Evolutionary conservation across 1,140 invertebrate genomes (phyloP), one percentile per base, ranked within the genome.

Genomic region (Mizuhopecten yessoensis): DNA sequence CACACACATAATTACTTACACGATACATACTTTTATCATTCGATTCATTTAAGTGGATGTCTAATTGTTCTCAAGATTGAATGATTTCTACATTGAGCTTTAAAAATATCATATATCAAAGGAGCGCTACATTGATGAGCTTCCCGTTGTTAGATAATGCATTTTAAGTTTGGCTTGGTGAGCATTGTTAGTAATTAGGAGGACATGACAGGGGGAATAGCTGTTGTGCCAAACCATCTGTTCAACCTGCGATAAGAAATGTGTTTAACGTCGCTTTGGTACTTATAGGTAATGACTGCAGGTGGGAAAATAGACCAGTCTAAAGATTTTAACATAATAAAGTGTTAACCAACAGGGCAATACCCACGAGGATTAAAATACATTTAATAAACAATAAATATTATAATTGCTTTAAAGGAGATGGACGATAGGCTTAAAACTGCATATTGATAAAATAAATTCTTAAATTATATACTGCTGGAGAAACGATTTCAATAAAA

Each of bases 101-200:
- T 75, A n/a, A n/a, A n/a, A n/a, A 75, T 75, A 75, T 75, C 57
- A n/a, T 1, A 75, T 75, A 75, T 75, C 57, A 75, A 75, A 75
- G 57, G 57, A 1, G 0, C n/a, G 1, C 0, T 75, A 29, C 17
- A n/a, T 75, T 75, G 57, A 75, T 75, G 57, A 75, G 57, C n/a
- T 75, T 75, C 57, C 57, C 57, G 29, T 75, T n/a, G n/a, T n/a
- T 75, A 29, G 57, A 75, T 75, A 75, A 75, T 75, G 57, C 11
- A 75, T 75, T 75, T 75, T 75, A 75, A 29, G 29, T 75, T 75
- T 75, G 57, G 57, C n/a, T 75, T 75, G 57, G 57, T 75, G 29
- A 29, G 57, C 57, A 75, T n/a, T 13, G 57, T 75, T 75, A 29
- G 29, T 75, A 17, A 75, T 75, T 75, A 17, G 57, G 29, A 75